Conservation (phyloP, 2,797 vertebrate genomes). For the Linurgus olivaceus region DNA sequence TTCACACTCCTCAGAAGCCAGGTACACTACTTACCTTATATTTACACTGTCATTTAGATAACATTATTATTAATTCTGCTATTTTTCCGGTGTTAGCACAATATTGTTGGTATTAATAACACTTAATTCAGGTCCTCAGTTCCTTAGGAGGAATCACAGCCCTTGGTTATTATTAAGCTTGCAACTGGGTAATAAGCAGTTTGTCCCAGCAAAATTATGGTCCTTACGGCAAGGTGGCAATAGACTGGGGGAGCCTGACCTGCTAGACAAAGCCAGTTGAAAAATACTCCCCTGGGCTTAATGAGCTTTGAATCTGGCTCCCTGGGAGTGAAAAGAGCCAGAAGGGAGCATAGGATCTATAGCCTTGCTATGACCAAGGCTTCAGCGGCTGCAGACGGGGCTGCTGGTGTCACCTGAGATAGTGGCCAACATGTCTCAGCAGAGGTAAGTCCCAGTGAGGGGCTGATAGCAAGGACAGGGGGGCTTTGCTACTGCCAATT, state of each 20-base stretch:
- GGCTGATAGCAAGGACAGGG: not conserved
- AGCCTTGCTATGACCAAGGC: not conserved
- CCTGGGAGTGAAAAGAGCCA: not conserved
- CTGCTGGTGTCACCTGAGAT: not conserved
- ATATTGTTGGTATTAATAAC: slow-evolving; percentile 53
- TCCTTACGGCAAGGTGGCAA: not conserved
- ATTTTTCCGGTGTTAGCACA: not conserved
- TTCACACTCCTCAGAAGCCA: slow-evolving; percentile 4
- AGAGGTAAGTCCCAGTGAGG: not conserved
- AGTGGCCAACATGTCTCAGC: fast-evolving
- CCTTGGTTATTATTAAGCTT: slow-evolving; percentile 20
- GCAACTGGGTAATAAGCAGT: slow-evolving; percentile 31
- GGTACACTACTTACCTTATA: slow-evolving; percentile 17
- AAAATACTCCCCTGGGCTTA: not conserved
- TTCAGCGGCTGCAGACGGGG: not conserved
- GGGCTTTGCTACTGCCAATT: not conserved
- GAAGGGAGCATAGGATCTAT: not conserved
- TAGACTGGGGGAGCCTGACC: not conserved
- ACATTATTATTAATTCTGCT: slow-evolving; percentile 34
- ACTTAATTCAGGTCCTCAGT: slow-evolving; percentile 28
- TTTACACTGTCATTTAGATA: slow-evolving; percentile 41
- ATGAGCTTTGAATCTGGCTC: not conserved
- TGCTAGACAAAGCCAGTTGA: not conserved
- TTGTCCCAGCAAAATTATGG: slow-evolving; percentile 21
- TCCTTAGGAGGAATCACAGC: slow-evolving; percentile 42